These are phyloP conservation scores for Mastomys natalensis DNA, from an alignment of 2,113 vertebrate species.

Conservation along the genomic window DNA sequence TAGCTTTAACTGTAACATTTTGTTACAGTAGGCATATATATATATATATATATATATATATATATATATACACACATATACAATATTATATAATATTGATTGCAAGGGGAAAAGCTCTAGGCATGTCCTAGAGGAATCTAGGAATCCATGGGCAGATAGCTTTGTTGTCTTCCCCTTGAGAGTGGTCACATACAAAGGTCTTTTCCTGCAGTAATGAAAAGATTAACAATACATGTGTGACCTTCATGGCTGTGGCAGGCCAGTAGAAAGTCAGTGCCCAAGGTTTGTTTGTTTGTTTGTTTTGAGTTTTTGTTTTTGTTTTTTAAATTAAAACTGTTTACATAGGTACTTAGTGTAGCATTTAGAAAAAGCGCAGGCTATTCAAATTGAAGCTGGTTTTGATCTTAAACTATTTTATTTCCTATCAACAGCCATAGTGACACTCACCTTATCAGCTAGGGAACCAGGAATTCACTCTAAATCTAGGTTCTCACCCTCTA, in stretches of 20 bases:
- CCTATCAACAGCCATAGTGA: not conserved
- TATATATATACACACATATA: no score
- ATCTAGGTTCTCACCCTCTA: not conserved
- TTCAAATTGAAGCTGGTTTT: not conserved
- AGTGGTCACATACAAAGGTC: not conserved
- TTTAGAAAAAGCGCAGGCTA: not conserved
- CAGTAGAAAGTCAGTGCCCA: not conserved
- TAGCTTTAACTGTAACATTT: constrained; percentile 8
- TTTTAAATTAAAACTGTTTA: not conserved
- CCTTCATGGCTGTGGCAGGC: not conserved
- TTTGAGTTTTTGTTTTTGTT: not conserved
- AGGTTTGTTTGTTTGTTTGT: not conserved
- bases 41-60: no score
- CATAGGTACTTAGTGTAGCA: not conserved
- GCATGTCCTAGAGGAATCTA: not conserved
- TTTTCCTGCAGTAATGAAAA: not conserved
- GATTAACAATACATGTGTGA: not conserved
- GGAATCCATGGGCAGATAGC: not conserved
- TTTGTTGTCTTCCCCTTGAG: not conserved
- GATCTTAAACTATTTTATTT: not conserved
- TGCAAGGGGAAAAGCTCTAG: not conserved
- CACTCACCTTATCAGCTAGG: not conserved
- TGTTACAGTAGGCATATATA: not conserved
- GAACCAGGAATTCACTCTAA: not conserved
- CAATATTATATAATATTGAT: not conserved